These are phyloP conservation scores for Macrophya annulata DNA, from an alignment of 2,888 invertebrate genomes.

Conservation along the genomic window DNA sequence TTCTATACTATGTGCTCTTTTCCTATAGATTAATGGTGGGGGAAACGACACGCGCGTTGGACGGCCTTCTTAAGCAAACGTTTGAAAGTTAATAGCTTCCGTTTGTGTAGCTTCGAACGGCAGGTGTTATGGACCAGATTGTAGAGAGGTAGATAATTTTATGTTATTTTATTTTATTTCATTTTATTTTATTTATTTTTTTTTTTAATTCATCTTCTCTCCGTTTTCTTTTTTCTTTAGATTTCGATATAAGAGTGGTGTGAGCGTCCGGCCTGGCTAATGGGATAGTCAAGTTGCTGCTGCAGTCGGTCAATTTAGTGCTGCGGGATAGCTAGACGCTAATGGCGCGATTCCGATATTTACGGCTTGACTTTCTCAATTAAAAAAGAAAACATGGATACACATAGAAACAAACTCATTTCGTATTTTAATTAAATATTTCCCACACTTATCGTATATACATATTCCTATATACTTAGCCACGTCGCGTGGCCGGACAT, in stretches of 20 bases:
- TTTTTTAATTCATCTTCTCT: neutral
- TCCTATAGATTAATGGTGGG: neutral
- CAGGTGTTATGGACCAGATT: slow-evolving; percentile 56
- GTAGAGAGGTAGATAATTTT: slow-evolving; percentile 40
- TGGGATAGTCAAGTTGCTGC: slow-evolving; percentile 35
- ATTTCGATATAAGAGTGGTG: slow-evolving; percentile 49
- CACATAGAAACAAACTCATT: slow-evolving; percentile 17
- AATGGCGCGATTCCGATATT: slow-evolving; percentile 55
- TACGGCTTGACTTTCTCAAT: slow-evolving; percentile 55
- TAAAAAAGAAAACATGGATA: slow-evolving; percentile 49
- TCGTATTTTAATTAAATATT: slow-evolving; percentile 51
- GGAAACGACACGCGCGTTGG: slow-evolving; percentile 51
- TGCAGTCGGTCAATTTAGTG: slow-evolving; percentile 46
- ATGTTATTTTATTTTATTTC: neutral
- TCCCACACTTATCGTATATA: slow-evolving; percentile 13
- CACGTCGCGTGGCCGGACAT: slow-evolving; percentile 9
- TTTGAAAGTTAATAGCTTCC: slow-evolving; percentile 58
- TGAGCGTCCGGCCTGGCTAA: slow-evolving; percentile 52
- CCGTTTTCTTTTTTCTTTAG: neutral
- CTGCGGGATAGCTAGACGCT: slow-evolving; percentile 43
- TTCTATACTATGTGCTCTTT: neutral
- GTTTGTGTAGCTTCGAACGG: slow-evolving; percentile 47
- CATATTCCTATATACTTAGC: neutral
- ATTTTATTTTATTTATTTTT: neutral
- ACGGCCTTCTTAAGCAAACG: slow-evolving; percentile 55